Percentiles rank a stretch among this genome's conserved stretches.
phyloP scores from a whole-genome alignment of 2,113 vertebrate genomes.

The Prunella himalayana region DNA sequence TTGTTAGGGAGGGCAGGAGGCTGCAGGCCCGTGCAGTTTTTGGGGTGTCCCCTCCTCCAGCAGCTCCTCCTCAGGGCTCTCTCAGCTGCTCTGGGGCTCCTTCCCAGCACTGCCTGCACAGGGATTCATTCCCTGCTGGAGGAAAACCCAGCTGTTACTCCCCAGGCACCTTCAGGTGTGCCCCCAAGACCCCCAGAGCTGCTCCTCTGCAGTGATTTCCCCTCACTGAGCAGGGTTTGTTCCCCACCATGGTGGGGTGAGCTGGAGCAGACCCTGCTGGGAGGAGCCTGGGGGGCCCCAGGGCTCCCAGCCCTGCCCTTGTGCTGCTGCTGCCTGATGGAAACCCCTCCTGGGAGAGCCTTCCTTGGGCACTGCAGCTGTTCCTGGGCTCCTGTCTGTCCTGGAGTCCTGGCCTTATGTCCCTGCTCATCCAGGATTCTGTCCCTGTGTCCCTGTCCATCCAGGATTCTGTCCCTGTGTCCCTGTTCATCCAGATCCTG shows the following conservation, averaged over 20 bases:
- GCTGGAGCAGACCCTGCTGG: background rate
- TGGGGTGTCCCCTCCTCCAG: background rate
- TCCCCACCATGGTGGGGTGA: background rate
- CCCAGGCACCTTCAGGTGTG: background rate
- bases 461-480: too few relatives aligned
- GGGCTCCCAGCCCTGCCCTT: background rate
- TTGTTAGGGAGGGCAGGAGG: background rate
- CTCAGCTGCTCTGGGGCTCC: background rate
- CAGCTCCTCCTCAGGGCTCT: background rate
- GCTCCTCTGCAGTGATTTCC: background rate
- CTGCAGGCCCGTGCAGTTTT: background rate
- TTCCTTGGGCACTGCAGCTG: background rate
- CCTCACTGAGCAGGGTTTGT: background rate
- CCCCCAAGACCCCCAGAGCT: background rate
- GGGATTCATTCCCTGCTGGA: constrained; percentile 21
- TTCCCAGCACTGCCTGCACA: background rate
- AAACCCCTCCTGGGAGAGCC: background rate
- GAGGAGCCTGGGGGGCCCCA: background rate
- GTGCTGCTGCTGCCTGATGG: background rate
- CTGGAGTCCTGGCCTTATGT: background rate
- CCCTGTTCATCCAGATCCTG: too few relatives aligned
- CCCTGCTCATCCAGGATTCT: too few relatives aligned
- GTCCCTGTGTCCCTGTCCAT: too few relatives aligned
- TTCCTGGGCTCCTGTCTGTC: background rate
- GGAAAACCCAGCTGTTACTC: background rate